phyloP scores from a whole-genome alignment of 2,797 vertebrate genomes.

The Pseudocheirus occidentalis region DNA sequence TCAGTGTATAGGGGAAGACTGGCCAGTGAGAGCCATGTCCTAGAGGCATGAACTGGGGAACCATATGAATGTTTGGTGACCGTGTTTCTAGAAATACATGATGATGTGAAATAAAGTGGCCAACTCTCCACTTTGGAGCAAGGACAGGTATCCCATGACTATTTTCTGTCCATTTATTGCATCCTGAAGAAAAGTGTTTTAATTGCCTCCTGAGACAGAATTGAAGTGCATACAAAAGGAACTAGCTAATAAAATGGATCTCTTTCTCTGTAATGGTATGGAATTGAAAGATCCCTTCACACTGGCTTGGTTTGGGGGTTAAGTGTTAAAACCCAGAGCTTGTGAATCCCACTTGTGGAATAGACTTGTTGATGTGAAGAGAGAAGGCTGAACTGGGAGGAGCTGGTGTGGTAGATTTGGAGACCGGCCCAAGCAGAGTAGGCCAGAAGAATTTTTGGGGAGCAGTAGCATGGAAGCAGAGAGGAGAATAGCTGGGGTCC shows the following conservation, averaged over 20 bases:
- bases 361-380: too few species aligned
- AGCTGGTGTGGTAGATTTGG: too few species aligned
- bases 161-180: not conserved
- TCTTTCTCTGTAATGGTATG: not conserved
- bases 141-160: not conserved
- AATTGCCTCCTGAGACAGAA: not conserved
- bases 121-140: not conserved
- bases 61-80: not conserved
- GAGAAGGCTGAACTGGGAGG: too few species aligned
- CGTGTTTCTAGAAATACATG: not conserved
- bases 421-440: too few species aligned
- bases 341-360: too few species aligned
- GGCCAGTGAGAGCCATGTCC: too few species aligned
- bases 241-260: not conserved
- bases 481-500: too few species aligned
- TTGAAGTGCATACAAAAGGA: not conserved
- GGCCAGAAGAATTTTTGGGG: too few species aligned
- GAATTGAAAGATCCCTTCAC: too few species aligned
- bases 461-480: too few species aligned
- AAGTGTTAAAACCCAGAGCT: too few species aligned
- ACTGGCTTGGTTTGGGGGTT: too few species aligned
- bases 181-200: not conserved
- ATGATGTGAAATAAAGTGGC: not conserved
- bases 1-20: not conserved
- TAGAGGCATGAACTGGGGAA: not conserved